Evolutionary conservation across 1,140 invertebrate species (phyloP).

Genomic region (Aphelenchoides avenae): DNA sequence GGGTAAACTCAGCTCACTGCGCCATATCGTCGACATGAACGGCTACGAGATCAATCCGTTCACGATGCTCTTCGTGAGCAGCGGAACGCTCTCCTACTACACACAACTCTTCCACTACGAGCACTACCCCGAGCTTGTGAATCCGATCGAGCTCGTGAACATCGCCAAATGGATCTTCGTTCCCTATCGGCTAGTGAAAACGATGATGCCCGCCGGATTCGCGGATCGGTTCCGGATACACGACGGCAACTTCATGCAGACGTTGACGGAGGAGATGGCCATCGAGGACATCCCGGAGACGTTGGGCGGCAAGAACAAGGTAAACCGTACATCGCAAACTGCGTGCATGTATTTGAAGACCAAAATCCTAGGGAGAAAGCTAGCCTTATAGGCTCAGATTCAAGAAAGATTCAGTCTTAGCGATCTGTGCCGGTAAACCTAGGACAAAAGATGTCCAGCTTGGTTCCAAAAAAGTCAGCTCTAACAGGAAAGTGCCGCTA

Average conservation of each 20-base stretch:
- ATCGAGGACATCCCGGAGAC: slow-evolving; percentile 49
- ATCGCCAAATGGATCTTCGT: slow-evolving; percentile 59
- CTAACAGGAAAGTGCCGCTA: too few species aligned
- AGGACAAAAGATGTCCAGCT: too few species aligned
- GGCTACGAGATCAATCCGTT: slow-evolving; percentile 60
- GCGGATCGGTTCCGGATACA: slow-evolving; percentile 55
- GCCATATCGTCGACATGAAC: slow-evolving; percentile 57
- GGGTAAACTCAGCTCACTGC: slow-evolving; percentile 46
- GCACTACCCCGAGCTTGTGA: slow-evolving; percentile 57
- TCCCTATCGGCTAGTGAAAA: slow-evolving; percentile 45
- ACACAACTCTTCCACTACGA: slow-evolving; percentile 58
- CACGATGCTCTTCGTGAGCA: slow-evolving; percentile 57
- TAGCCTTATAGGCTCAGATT: too few species aligned
- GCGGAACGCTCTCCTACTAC: slow-evolving; percentile 56
- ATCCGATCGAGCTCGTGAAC: slow-evolving; percentile 58
- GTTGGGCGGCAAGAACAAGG: slow-evolving; percentile 52
- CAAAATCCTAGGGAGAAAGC: too few species aligned
- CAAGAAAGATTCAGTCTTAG: too few species aligned
- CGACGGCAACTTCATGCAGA: slow-evolving; percentile 50
- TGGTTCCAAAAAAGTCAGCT: too few species aligned
- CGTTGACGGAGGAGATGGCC: slow-evolving; percentile 45
- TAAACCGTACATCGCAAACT: too few species aligned
- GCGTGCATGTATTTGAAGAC: too few species aligned
- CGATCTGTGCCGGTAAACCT: too few species aligned
- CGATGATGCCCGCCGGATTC: slow-evolving; percentile 59